Evolutionary conservation across 2,113 vertebrate genomes (phyloP).

Genomic region (Anas platyrhynchos): DNA sequence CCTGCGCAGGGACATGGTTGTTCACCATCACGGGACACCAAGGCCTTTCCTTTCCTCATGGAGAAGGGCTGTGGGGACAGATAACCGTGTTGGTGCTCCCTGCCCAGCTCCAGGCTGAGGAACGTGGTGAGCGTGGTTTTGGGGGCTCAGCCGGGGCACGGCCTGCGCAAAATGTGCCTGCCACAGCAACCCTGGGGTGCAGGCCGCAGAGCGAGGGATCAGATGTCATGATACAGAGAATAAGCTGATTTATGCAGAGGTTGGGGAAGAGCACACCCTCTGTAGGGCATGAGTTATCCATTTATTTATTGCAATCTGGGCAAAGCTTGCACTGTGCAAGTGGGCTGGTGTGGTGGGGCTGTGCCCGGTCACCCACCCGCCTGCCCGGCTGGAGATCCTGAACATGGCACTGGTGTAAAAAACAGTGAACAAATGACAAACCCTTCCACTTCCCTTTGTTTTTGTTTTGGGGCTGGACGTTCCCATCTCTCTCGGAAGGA

Average conservation of each 20-base stretch:
- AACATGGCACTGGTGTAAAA: background rate
- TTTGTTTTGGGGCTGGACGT: background rate
- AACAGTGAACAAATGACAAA: background rate
- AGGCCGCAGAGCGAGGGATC: background rate
- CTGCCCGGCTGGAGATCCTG: accelerated
- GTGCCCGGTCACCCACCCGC: accelerated
- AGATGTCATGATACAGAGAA: background rate
- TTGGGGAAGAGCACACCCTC: background rate
- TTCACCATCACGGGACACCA: accelerated
- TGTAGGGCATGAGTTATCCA: background rate
- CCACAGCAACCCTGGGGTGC: background rate
- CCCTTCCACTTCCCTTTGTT: background rate
- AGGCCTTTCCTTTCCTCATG: background rate
- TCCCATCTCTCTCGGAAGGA: background rate
- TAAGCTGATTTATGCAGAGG: background rate
- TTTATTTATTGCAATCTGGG: background rate
- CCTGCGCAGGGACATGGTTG: accelerated
- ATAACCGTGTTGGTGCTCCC: accelerated
- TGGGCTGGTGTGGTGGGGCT: background rate
- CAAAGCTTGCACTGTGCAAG: background rate
- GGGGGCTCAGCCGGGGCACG: accelerated
- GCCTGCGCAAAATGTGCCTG: background rate
- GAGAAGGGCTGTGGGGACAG: background rate
- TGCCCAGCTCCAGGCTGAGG: accelerated
- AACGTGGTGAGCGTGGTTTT: accelerated